Conservation (phyloP, 2,113 vertebrate genomes). For the Hippocampus barbouri region DNA sequence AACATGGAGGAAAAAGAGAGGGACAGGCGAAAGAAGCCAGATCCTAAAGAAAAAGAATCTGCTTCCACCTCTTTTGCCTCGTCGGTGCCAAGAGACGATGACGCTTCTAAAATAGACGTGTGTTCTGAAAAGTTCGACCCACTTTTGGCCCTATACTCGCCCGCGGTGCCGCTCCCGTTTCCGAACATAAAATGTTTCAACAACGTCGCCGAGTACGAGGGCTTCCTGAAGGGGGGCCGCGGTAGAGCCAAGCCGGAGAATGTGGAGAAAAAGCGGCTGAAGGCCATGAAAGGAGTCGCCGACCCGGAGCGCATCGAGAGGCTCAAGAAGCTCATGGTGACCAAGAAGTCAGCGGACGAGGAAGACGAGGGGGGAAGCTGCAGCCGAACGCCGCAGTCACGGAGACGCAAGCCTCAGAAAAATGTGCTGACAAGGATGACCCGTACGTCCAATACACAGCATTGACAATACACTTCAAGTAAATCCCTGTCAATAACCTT, state of each 20-base stretch:
- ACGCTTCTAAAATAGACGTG: conserved; percentile 69
- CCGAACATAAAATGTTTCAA: conserved; percentile 85
- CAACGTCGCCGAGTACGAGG: conserved; percentile 88
- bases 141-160: conserved; percentile 80
- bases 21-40: conserved; percentile 28
- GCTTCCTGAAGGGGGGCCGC: conserved; percentile 78
- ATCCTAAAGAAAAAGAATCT: conserved; percentile 11
- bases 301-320: conserved; percentile 80
- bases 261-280: conserved; percentile 66
- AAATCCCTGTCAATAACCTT: background rate
- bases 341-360: conserved; percentile 62
- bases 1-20: conserved; percentile 77
- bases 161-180: conserved; percentile 76
- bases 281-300: conserved; percentile 63
- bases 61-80: background rate
- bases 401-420: conserved; percentile 69
- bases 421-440: conserved; percentile 93
- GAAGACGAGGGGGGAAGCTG: conserved; percentile 59
- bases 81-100: conserved; percentile 4
- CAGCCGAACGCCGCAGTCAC: conserved; percentile 14
- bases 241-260: conserved; percentile 75
- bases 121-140: conserved; percentile 85
- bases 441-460: conserved; percentile 66
- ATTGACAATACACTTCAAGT: background rate
- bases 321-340: conserved; percentile 82